Evolutionary conservation across 2,113 vertebrate species (phyloP), one percentile per base, ranked within the genome.

Genomic region (Elephantulus edwardii): DNA sequence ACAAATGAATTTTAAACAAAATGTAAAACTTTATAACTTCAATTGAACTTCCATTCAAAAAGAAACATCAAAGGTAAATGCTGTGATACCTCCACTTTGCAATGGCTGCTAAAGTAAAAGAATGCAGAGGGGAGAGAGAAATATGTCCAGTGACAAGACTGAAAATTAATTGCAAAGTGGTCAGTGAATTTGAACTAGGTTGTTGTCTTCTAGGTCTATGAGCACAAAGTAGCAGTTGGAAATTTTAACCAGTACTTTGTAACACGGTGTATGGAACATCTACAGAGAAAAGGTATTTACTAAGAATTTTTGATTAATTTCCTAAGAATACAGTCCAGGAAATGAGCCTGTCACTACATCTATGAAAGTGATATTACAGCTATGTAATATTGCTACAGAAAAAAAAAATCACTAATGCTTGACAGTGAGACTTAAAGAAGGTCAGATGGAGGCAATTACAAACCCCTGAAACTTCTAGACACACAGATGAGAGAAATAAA

Each of bases 221-320:
- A 56, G 54, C 26, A 56, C 54, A 56, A 22, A 19, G 20, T 12
- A 8, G n/a, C 48, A 28, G 54, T 42, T 87, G 35, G 1, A 46
- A n/a, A 80, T 60, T 74, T 46, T 72, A 48, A 33, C 30, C n/a
- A 28, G 30, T 64, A 17, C 62, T 33, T 16, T n/a, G 33, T 30
- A 64, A 64, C 4, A 16, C 30, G 52, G 8, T 64, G 38, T 2
- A 38, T 42, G 22, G 35, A 75, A 75, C 56, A 42, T 50, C 62
- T 60, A 46, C 50, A 87, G 74, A 78, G 78, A 79, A 24, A 48
- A 86, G 24, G n/a, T n/a, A n/a, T 76, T 56, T 24, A 19, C 74
- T 83, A 64, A 89, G 90, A 82, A 66, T 91, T 75, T 88, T n/a
- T 11, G 12, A 1, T 71, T 92, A 72, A 76, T 44, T 88, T 88